phyloP scores from a whole-genome alignment of 2,113 vertebrate species.

The Tachysurus fulvidraco region DNA sequence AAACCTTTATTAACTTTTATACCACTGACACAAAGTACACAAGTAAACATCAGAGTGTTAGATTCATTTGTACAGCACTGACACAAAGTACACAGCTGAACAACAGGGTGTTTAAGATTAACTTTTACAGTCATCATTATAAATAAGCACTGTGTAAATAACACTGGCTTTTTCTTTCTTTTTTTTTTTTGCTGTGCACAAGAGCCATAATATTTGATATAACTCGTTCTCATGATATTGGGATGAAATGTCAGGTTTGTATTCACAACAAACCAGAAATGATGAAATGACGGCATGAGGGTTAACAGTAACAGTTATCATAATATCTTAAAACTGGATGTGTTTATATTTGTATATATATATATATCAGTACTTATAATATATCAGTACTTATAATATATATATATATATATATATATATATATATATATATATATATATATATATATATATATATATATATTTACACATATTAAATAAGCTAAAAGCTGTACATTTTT shows the following conservation, averaged over 20 bases:
- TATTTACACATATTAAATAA: not conserved
- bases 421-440: no score
- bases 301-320: not conserved
- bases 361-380: no score
- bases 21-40: not conserved
- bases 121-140: conserved; percentile 10
- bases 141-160: conserved; percentile 11
- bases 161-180: not conserved
- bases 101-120: conserved; percentile 1
- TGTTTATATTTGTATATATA: not conserved
- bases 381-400: no score
- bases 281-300: not conserved
- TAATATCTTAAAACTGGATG: not conserved
- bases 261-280: not conserved
- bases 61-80: conserved; percentile 11
- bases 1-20: not conserved
- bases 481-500: not conserved
- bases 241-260: not conserved
- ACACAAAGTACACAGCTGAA: conserved; percentile 10
- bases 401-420: not conserved
- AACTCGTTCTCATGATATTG: not conserved
- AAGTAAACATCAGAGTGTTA: not conserved
- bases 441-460: no score
- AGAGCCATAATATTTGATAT: not conserved
- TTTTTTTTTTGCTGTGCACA: not conserved